Evolutionary conservation across 2,113 vertebrate genomes (phyloP), one percentile per base, ranked within the genome.

Genomic region (Cyprinodon variegatus): DNA sequence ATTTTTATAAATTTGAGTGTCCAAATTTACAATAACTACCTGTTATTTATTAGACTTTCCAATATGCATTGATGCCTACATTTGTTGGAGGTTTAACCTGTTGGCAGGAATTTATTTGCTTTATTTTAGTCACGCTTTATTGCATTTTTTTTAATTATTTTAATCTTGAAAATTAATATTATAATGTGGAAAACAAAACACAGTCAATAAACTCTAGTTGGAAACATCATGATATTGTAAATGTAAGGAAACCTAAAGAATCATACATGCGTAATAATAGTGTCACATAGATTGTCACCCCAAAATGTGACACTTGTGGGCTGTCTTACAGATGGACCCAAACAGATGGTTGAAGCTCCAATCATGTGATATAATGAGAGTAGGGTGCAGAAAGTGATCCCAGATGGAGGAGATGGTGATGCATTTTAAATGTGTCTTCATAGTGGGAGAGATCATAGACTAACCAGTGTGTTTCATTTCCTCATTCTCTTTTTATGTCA

Each of bases 331-430:
- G 82, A 89, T 72, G 43, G 78, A 61, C 38, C 70, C 29, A 22
- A 66, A 77, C 83, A 83, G 88, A 90, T 83, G 81, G 78, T 68
- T 37, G 20, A 72, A 43, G 75, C 39, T 41, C 60, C 57, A 5
- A 59, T 86, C 53, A 76, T 65, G 73, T 80, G 70, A 76, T 41
- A 20, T 20, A 65, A 82, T 59, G 68, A 81, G 63, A 74, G 61
- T 79, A 45, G 8, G 13, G 46, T 73, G 11, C 59, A 12, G 12
- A 61, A 9, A 67, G 22, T 43, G 10, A 61, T 38, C 65, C 48
- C 69, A 69, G 69, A 68, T 64, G 77, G 75, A 76, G 65, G 70
- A 79, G 45, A 77, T 41, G 38, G 61, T 37, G 53, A 74, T 65
- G 38, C 40, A 70, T 78, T 61, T 70, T 36, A 80, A 76, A 77